Base-by-base conservation (phyloP, 2,888 invertebrate genomes). In the Dascillus cervinus region DNA sequence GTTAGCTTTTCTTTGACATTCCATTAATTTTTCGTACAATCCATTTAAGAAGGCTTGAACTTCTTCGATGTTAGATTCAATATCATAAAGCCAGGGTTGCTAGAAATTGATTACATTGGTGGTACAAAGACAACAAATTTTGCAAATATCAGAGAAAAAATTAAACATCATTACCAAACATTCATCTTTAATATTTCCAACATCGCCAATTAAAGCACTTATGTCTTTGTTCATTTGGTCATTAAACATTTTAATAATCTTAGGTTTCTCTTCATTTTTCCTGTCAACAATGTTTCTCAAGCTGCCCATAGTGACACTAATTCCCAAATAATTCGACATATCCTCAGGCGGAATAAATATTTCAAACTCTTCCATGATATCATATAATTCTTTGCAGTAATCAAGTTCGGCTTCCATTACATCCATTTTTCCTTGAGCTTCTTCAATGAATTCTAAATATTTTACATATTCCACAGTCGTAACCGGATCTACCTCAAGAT, bases 301-400 rank as follows among this genome's bases (percentile, higher is more conserved):
- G 2, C 70, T 71, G 2, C 76, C 73, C 37, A 81, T 66, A 8
- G 72, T 66, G 8, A 75, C 73, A 46, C 77, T 76, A 25, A 80
- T 62, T n/a, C 75, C 73, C 70, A 60, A 43, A 54, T 76, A 81
- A 39, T 73, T 74, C 3, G 71, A 69, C 64, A 74, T 71, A 43
- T 87, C 86, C 29, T 87, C 84, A 0, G 77, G 73, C 1, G 82
- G 75, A 28, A 84, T 75, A 0, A 74, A 70, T 33, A 91, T 83
- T 13, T 71, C 65, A 57, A 79, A 90, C 53, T 86, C 81, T 34
- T 87, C 85, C 66, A 88, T 84, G 3, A 90, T 71, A 43, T 89
- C 82, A 55, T 89, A 85, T 34, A 89, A 64, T 52, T 91, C 87
- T 44, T 86, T 81, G 3, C 85, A 75, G 55, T 89, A 84, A 54